Evolutionary conservation across 1,140 invertebrate genomes (phyloP), one percentile per base, ranked within the genome.

Genomic region (Atopsyche davidsoni): DNA sequence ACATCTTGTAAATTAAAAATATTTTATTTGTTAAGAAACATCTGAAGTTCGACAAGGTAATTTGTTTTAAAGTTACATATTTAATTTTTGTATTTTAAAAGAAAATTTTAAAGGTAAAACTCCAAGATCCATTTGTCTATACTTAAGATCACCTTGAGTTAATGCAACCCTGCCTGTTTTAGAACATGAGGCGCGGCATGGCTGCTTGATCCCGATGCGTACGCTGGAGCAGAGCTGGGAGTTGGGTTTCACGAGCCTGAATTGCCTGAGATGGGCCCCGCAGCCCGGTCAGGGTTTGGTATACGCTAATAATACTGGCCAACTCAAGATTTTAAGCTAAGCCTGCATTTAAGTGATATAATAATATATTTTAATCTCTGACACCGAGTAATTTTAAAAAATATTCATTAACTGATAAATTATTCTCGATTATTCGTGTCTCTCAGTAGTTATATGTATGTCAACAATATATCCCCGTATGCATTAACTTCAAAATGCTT

Each of bases 241-340:
- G 62, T 75, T 77, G 17, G 79, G 72, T 42, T 78, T 75, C 59
- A 81, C 78, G 43, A 88, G 83, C 64, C 72, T 92, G 7, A 92
- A 92, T 72, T 90, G 87, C 57, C 85, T 90, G 22, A 73, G 85
- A 41, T 92, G 88, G 88, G 76, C 86, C 13, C 88, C 88, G 0
- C 77, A 80, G 19, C 77, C 87, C 10, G 89, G 89, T 0, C 84
- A 89, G 64, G 89, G 88, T 1, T 75, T 92, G 40, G 83, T 90
- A 22, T 92, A 89, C 68, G 88, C 86, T 2, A 91, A 89, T 31
- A 91, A 88, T 60, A 84, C 81, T 32, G 89, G 89, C 40, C 82
- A 87, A 61, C 73, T 92, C 9, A 81, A 82, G 58, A 80, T 92
- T 59, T 72, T 87, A 60, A 76, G 77, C 55, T 81, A 76, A 75